Evolutionary conservation across 2,888 invertebrate genomes (phyloP).

Genomic region (Plagodis dolabraria): DNA sequence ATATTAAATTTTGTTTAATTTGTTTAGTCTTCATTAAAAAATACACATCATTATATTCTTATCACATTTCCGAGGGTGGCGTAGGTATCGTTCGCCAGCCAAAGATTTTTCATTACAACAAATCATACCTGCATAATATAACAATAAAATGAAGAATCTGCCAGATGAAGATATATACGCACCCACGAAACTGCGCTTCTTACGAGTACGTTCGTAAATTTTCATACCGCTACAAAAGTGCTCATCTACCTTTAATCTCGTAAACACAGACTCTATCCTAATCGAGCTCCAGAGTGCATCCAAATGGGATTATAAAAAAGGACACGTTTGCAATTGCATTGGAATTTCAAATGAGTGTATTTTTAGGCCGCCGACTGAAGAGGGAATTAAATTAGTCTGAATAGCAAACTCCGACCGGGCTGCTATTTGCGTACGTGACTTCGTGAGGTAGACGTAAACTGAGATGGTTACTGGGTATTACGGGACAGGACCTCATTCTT

Average conservation of each 20-base stretch:
- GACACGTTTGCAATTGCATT: slow-evolving; percentile 72
- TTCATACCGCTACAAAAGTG: slow-evolving; percentile 9
- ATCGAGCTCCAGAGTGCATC: slow-evolving; percentile 59
- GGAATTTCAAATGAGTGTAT: slow-evolving; percentile 79
- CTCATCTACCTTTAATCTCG: slow-evolving; percentile 40
- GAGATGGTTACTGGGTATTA: slow-evolving; percentile 22
- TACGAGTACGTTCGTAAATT: background rate
- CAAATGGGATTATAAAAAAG: slow-evolving; percentile 71
- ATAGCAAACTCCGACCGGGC: slow-evolving; percentile 56
- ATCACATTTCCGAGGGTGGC: too few species aligned
- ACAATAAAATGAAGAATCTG: too few species aligned
- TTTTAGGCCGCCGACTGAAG: slow-evolving; percentile 76
- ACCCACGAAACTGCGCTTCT: too few species aligned
- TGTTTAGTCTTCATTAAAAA: too few species aligned
- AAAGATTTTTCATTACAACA: too few species aligned
- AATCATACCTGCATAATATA: too few species aligned
- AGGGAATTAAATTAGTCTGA: slow-evolving; percentile 72
- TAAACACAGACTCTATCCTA: slow-evolving; percentile 50
- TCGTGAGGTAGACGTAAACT: slow-evolving; percentile 24
- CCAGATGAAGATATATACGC: too few species aligned
- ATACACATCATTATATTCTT: too few species aligned
- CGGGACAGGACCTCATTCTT: slow-evolving; percentile 8
- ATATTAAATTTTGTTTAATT: too few species aligned
- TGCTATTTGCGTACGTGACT: slow-evolving; percentile 59
- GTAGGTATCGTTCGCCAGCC: too few species aligned